phyloP scores from a whole-genome alignment of 2,113 vertebrate species.

The Sinocyclocheilus rhinocerous region DNA sequence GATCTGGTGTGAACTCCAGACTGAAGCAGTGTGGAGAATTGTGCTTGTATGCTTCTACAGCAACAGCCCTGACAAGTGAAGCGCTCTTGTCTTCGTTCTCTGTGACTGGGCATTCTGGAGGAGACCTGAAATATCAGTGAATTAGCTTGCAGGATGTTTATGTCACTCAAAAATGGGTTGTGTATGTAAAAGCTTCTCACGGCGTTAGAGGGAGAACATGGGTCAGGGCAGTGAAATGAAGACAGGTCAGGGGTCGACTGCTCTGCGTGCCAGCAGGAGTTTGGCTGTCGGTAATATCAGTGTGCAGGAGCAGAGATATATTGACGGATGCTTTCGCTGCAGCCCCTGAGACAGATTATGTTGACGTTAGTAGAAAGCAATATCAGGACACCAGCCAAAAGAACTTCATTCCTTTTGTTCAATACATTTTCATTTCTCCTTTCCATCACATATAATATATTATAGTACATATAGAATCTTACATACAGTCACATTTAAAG shows the following conservation, averaged over 20 bases:
- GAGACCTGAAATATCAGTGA: conserved; percentile 59
- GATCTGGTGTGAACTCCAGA: conserved; percentile 67
- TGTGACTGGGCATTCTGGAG: conserved; percentile 63
- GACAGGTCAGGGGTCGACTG: conserved; percentile 63
- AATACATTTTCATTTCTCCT: neutral
- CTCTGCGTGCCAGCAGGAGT: neutral
- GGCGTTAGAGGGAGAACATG: conserved; percentile 65
- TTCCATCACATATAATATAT: neutral
- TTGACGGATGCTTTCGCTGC: conserved; percentile 4
- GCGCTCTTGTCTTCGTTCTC: conserved; percentile 46
- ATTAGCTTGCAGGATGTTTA: conserved; percentile 1
- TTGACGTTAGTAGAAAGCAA: neutral
- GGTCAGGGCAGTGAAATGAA: conserved; percentile 68
- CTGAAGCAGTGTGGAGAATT: conserved; percentile 66
- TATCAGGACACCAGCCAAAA: neutral
- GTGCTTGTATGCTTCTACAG: conserved; percentile 51
- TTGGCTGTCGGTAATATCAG: neutral
- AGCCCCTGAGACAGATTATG: neutral
- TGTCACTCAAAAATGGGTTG: neutral
- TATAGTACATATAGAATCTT: too few relatives aligned
- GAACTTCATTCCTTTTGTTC: neutral
- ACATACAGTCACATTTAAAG: neutral
- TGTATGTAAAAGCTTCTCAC: conserved; percentile 64
- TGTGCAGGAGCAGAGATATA: neutral
- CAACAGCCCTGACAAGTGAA: conserved; percentile 51